Conservation (phyloP, 1,140 invertebrate species). For the Bombus pascuorum region DNA sequence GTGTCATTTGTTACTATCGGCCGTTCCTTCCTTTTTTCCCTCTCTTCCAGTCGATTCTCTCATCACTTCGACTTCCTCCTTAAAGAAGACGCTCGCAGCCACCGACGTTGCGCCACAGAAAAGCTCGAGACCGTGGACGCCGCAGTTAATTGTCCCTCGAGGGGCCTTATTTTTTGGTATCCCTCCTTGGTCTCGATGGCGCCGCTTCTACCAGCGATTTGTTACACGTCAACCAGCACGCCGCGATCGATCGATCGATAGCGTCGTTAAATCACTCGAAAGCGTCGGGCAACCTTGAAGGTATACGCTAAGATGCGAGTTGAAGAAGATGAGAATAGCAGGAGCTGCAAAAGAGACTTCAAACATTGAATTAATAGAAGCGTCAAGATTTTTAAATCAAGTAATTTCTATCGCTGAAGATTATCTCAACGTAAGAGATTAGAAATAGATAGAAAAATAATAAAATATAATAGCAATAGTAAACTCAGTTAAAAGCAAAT, state of each 20-base stretch:
- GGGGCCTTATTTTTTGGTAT: constrained; percentile 73
- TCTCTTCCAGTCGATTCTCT: constrained; percentile 21
- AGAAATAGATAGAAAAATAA: too few species aligned
- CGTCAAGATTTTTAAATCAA: too few species aligned
- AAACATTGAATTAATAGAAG: too few species aligned
- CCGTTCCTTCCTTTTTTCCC: constrained; percentile 28
- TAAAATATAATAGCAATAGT: too few species aligned
- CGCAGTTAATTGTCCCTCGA: constrained; percentile 73
- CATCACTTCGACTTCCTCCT: constrained; percentile 53
- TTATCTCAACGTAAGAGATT: too few species aligned
- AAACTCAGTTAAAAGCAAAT: too few species aligned
- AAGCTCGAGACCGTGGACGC: constrained; percentile 43
- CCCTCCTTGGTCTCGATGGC: constrained; percentile 45
- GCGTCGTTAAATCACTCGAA: constrained; percentile 55
- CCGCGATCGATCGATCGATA: constrained; percentile 64
- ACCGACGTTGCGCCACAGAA: constrained; percentile 65
- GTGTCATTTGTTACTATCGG: constrained; percentile 74
- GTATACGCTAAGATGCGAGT: too few species aligned
- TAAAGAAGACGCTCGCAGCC: constrained; percentile 54
- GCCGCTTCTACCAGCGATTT: constrained; percentile 61
- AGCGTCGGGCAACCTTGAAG: background rate
- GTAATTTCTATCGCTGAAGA: too few species aligned
- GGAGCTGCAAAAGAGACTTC: too few species aligned
- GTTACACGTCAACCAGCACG: constrained; percentile 60
- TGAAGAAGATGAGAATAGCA: too few species aligned